A percentile compares a stretch with the other conserved stretches of the same genome.
Conservation (phyloP, 1,140 invertebrate species). For the Nylanderia fulva region DNA sequence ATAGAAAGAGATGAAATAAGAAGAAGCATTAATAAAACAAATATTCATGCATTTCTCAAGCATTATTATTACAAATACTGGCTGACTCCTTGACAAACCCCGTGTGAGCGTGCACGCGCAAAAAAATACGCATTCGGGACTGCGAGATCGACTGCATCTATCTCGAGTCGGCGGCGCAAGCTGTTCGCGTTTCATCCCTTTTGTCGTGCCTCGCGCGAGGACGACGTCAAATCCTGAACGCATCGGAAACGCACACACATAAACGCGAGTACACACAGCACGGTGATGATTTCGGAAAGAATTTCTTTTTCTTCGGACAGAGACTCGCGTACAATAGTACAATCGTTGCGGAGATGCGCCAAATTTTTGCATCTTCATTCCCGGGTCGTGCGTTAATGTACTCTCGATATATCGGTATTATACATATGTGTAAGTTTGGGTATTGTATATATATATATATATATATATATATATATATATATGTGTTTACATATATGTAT, state of each 20-base stretch:
- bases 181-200: constrained; percentile 55
- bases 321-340: constrained; percentile 47
- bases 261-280: constrained; percentile 51
- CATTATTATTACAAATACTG: constrained; percentile 94
- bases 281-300: constrained; percentile 30
- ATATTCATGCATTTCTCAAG: constrained; percentile 94
- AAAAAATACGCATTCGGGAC: constrained; percentile 83
- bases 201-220: constrained; percentile 47
- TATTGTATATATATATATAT: constrained; percentile 71
- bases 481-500: constrained; percentile 80
- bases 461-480: constrained; percentile 33
- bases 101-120: constrained; percentile 85
- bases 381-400: constrained; percentile 82
- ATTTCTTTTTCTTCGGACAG: constrained; percentile 52
- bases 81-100: constrained; percentile 87
- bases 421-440: constrained; percentile 81
- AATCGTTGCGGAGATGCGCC: constrained; percentile 28
- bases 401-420: constrained; percentile 81
- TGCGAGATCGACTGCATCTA: constrained; percentile 72
- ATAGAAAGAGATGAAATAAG: constrained; percentile 87
- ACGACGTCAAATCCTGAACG: constrained; percentile 40
- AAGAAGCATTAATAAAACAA: constrained; percentile 94
- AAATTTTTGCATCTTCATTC: constrained; percentile 81
- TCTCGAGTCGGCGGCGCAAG: constrained; percentile 61
- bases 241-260: constrained; percentile 47